phyloP scores from a whole-genome alignment of 2,113 vertebrate genomes.

The Cephalopholis sonnerati region DNA sequence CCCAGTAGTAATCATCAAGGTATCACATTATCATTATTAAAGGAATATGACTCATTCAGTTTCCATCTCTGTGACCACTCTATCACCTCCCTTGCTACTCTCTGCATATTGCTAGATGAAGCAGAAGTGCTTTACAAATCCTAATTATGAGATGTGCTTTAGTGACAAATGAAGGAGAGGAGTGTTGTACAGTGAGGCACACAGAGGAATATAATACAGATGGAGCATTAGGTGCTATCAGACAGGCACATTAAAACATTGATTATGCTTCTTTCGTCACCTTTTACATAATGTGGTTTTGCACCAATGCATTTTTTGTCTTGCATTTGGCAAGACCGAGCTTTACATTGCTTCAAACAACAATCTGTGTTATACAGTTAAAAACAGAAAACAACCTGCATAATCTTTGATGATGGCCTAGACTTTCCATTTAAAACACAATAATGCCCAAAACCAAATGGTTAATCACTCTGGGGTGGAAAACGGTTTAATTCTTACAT shows the following conservation, averaged over 20 bases:
- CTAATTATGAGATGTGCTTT: not conserved
- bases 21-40: constrained; percentile 16
- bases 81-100: not conserved
- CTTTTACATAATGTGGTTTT: not conserved
- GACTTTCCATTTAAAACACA: constrained; percentile 10
- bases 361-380: not conserved
- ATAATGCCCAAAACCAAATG: constrained; percentile 14
- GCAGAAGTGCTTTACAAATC: constrained; percentile 9
- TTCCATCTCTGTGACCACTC: not conserved
- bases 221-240: not conserved
- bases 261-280: not conserved
- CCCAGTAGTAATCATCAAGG: constrained; percentile 15
- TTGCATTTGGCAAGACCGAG: not conserved
- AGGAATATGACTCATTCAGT: constrained; percentile 25
- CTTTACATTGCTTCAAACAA: not conserved
- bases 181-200: not conserved
- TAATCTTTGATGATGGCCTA: not conserved
- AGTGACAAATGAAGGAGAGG: not conserved
- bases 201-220: not conserved
- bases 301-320: not conserved
- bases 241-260: not conserved
- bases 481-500: constrained; percentile 42
- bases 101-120: constrained; percentile 8
- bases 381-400: not conserved
- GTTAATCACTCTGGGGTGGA: constrained; percentile 9